Evolutionary conservation across 2,888 invertebrate genomes (phyloP), one percentile per base, ranked within the genome.

Genomic region (Desoria tigrina): DNA sequence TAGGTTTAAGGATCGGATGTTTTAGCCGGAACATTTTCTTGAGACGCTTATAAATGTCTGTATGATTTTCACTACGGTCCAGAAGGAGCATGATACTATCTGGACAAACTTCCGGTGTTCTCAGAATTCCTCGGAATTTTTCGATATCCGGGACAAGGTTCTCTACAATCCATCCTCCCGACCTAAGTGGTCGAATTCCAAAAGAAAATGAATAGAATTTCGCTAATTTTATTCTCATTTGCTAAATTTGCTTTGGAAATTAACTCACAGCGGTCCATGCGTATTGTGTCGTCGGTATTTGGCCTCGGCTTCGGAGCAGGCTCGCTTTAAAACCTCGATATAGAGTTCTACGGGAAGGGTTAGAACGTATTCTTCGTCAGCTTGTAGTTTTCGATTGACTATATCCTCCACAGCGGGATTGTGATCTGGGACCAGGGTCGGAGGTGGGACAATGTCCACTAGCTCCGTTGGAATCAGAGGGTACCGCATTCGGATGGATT

Each of bases 91-190:
- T 54, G 1, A 73, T 64, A 61, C 72, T 68, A 54, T 74, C 74
- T 0, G 74, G 74, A n/a, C 61, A 68, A 14, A 69, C 39, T 9
- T 65, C 65, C 6, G 69, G 68, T 3, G 66, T 69, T 16, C 74
- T 42, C 2, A 74, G 64, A 18, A 71, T 61, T 1, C 63, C 55
- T 14, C 72, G 59, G 69, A 69, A 73, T 65, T 72, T 74, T 0
- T 72, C 72, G 45, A 72, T 69, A 21, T 74, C 74, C 4, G 59
- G 18, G 1, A 63, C 61, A n/a, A 74, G 61, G 61, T 74, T 72
- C n/a, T 74, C 74, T n/a, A 74, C 63, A 2, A 74, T 59, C 74
- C 74, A 74, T 18, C 74, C 74, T 1, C 74, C 74, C 21, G 68
- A 64, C 39, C 66, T 66, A 49, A 32, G n/a, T n/a, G n/a, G n/a